Evolutionary conservation across 2,113 vertebrate species (phyloP), one percentile per base, ranked within the genome.

Genomic region (Chlorocebus sabaeus): DNA sequence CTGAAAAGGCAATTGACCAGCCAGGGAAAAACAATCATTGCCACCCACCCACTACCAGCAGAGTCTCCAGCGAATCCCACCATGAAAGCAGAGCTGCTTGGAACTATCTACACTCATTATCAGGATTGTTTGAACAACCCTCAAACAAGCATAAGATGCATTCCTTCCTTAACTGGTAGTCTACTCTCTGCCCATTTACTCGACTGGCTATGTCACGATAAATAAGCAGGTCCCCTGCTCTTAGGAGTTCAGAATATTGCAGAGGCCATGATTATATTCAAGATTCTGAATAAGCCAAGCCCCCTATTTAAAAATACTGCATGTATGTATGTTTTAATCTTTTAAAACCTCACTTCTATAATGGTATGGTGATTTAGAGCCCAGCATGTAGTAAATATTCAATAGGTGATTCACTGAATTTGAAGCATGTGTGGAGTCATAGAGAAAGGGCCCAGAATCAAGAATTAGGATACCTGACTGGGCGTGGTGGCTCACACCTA

Each of bases 1-100:
- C 98, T 95, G 89, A 96, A 97, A 97, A 98, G 96, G 96, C 96
- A 97, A 96, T 97, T 97, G 97, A 90, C 86, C 80, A 90, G 79
- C 48, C 23, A 97, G 70, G 83, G 82, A 59, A 90, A 89, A 86
- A 82, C 79, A 59, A 52, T 88, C 87, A 57, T 22, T 78, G 72
- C 96, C 79, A 89, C 96, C 80, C 92, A 96, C 92, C 59, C 25
- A 64, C 72, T 85, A 20, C 45, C 2, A 0, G 2, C 17, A 16
- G 45, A 2, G 5, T 50, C 84, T 85, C n/a, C 30, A 70, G 72
- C 43, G 64, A 57, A 88, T n/a, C 16, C 43, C 25, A 20, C 38
- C 0, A 0, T 38, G 73, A 84, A 64, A 92, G 13, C 73, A 3
- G 38, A 79, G 55, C 27, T 70, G 61, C 87, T 68, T 38, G 45